Base-by-base conservation (phyloP, 2,888 invertebrate species). In the Trachelus stipa region DNA sequence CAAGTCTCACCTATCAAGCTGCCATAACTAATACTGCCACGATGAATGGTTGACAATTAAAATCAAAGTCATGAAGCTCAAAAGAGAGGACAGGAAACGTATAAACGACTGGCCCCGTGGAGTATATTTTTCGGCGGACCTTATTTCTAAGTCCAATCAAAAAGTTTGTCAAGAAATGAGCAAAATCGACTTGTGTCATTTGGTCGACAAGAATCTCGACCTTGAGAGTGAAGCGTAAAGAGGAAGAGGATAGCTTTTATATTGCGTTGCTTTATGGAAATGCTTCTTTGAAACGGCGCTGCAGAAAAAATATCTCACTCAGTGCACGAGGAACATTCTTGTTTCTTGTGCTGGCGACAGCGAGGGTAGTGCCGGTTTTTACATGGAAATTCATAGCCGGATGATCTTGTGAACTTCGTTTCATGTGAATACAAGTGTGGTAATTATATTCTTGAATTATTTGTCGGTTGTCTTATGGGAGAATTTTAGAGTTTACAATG, bases 11-110 rank as follows among this genome's bases (percentile, higher is more conserved):
- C 82, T 81, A 85, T 85, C 81, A 89, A 87, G 90, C 91, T 91
- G 91, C 91, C 91, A 91, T 91, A 89, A 87, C 85, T 87, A 85
- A 83, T 90, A 91, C 91, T 91, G 91, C 91, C 91, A 91, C 86
- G 88, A 88, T 84, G 83, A 86, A 87, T 86, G 83, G 79, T 87
- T 81, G 81, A 82, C 75, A 81, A 81, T 77, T 76, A 73, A 81
- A 80, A 80, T 83, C 81, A 76, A 76, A 80, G 79, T 78, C 80
- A 75, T 77, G 74, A 79, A 79, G 80, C 79, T 82, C 80, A 81
- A 81, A 77, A 75, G 11, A 69, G 33, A 37, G 23, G 23, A 71
- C 30, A 71, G n/a, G 11, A 71, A 56, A 56, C 56, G 9, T 56
- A 23, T 56, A 56, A 56, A 23, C 56, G 56, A 56, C 23, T 56